phyloP scores from a whole-genome alignment of 2,113 vertebrate species.

The Glaucidium brasilianum region DNA sequence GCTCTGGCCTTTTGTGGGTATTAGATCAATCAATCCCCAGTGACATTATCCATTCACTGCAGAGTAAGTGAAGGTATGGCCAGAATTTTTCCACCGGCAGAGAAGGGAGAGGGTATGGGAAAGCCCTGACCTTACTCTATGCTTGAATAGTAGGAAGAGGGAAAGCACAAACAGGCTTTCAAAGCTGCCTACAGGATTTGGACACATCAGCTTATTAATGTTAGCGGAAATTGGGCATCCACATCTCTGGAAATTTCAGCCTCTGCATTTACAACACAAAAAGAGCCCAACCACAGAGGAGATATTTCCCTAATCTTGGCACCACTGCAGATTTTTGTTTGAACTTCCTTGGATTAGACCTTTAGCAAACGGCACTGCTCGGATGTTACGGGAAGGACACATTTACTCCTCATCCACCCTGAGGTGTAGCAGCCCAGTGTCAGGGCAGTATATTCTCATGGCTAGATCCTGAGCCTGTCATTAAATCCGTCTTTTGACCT shows the following conservation, averaged over 20 bases:
- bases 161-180: constrained; percentile 70
- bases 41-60: constrained; percentile 70
- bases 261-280: constrained; percentile 68
- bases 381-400: neutral
- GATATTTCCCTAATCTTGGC: constrained; percentile 67
- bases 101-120: constrained; percentile 70
- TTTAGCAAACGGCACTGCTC: constrained; percentile 3
- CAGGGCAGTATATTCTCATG: constrained; percentile 39
- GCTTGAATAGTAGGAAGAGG: constrained; percentile 69
- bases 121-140: constrained; percentile 69
- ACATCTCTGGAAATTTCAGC: constrained; percentile 70
- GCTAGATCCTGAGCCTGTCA: constrained; percentile 12
- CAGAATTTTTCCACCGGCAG: constrained; percentile 68
- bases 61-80: constrained; percentile 69
- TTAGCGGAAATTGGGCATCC: constrained; percentile 70
- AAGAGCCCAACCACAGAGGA: constrained; percentile 56
- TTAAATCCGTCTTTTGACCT: constrained; percentile 55
- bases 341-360: constrained; percentile 64
- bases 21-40: constrained; percentile 71
- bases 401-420: neutral
- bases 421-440: constrained; percentile 24
- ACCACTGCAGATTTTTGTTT: constrained; percentile 55
- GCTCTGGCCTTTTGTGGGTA: constrained; percentile 67
- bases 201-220: constrained; percentile 71
- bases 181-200: constrained; percentile 71